These are phyloP conservation scores for Salpingus planirostris DNA, from an alignment of 2,888 invertebrate species.

Conservation along the genomic window DNA sequence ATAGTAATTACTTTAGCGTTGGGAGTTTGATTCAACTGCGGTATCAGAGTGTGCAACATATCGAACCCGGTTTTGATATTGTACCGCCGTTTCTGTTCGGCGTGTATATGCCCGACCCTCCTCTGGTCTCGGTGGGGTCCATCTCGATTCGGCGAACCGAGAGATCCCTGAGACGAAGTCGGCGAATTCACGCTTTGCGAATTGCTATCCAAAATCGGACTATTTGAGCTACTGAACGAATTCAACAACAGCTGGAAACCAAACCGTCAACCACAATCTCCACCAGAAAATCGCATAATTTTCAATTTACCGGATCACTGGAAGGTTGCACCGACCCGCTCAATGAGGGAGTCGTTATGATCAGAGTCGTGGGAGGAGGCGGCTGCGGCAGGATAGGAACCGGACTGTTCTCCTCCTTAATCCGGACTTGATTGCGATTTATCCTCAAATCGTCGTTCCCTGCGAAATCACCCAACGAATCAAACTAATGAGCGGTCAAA, in stretches of 20 bases:
- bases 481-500: too few species aligned
- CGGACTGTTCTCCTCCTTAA: constrained; percentile 32
- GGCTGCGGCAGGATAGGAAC: constrained; percentile 46
- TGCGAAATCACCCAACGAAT: too few species aligned
- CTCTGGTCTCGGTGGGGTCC: constrained; percentile 57
- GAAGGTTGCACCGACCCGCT: too few species aligned
- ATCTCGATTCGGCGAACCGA: constrained; percentile 42
- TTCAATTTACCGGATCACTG: constrained; percentile 31
- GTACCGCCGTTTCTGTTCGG: constrained; percentile 91
- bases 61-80: constrained; percentile 97
- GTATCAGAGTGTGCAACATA: constrained; percentile 84
- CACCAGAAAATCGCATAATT: neutral
- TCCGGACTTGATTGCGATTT: constrained; percentile 19
- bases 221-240: constrained; percentile 37
- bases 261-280: constrained; percentile 1
- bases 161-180: constrained; percentile 49
- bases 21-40: constrained; percentile 82
- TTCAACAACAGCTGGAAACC: constrained; percentile 28
- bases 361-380: constrained; percentile 36
- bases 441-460: neutral
- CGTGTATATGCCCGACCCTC: constrained; percentile 85
- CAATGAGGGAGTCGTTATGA: constrained; percentile 43
- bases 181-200: constrained; percentile 49
- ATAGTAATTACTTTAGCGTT: constrained; percentile 87
- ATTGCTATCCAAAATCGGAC: constrained; percentile 40